Percentiles rank a stretch among this genome's conserved stretches.
Evolutionary conservation across 2,888 invertebrate species (phyloP).

Genomic region (Pollenia angustigena): DNA sequence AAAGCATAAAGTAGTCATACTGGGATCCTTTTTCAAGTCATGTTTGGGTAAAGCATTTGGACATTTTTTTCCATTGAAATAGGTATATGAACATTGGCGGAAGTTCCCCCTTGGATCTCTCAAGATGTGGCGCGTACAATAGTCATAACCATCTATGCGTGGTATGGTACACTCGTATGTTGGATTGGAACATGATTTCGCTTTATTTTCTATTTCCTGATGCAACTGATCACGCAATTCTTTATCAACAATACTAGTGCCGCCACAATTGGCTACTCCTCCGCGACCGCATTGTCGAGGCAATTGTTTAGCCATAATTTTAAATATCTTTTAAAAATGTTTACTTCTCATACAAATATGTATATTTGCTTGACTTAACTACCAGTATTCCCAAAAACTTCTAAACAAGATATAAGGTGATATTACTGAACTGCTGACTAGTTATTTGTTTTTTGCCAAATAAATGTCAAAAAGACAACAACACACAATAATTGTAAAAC

Average conservation of each 20-base stretch:
- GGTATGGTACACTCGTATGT: conserved; percentile 88
- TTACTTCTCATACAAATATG: too few species aligned
- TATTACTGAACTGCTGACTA: too few species aligned
- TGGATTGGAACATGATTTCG: conserved; percentile 87
- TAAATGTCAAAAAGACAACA: too few species aligned
- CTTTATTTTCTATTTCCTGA: conserved; percentile 87
- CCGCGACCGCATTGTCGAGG: conserved; percentile 67
- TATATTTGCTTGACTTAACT: too few species aligned
- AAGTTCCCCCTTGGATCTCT: conserved; percentile 93
- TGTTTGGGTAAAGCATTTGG: conserved; percentile 90
- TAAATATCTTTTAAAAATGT: not conserved
- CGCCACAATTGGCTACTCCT: conserved; percentile 65
- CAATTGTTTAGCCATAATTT: conserved; percentile 60
- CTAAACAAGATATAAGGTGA: too few species aligned
- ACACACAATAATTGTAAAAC: too few species aligned
- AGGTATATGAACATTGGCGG: conserved; percentile 90
- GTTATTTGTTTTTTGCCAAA: too few species aligned
- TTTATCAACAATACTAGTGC: conserved; percentile 79
- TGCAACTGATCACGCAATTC: conserved; percentile 85
- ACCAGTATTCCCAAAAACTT: too few species aligned
- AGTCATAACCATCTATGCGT: conserved; percentile 89
- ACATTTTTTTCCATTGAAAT: conserved; percentile 89
- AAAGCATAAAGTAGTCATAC: conserved; percentile 87
- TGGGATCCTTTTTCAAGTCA: conserved; percentile 89
- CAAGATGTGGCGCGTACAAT: conserved; percentile 93